phyloP scores from a whole-genome alignment of 1,140 invertebrate genomes.

The Phthorimaea operculella region DNA sequence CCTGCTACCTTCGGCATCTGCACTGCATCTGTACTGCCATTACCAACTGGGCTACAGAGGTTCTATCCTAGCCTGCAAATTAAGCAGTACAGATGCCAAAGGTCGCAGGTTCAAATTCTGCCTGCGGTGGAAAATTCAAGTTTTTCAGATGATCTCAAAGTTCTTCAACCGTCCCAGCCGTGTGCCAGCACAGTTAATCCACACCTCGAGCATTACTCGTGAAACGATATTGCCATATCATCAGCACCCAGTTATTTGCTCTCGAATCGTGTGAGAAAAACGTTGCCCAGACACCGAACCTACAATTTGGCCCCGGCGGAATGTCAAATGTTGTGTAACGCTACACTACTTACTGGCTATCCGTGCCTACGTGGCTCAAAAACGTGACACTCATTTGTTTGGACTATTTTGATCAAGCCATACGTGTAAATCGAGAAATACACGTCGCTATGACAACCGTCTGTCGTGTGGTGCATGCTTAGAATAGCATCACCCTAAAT shows the following conservation, averaged over 20 bases:
- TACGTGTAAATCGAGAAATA: too few species aligned
- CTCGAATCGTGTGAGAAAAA: conserved; percentile 59
- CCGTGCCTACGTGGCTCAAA: not conserved
- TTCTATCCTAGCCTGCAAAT: too few species aligned
- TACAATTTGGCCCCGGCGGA: conserved; percentile 41
- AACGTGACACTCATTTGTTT: conserved; percentile 3
- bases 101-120: too few species aligned
- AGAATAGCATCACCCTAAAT: too few species aligned
- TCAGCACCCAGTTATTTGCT: conserved; percentile 58
- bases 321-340: conserved; percentile 55
- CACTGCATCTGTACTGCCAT: too few species aligned
- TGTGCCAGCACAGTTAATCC: conserved; percentile 17
- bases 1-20: too few species aligned
- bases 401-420: not conserved
- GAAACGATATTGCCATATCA: conserved; percentile 51
- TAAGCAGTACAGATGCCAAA: too few species aligned
- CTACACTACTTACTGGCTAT: conserved; percentile 1
- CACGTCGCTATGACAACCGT: too few species aligned
- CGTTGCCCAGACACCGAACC: conserved; percentile 39
- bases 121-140: too few species aligned
- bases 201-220: conserved; percentile 31
- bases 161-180: conserved; percentile 7
- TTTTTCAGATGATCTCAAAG: not conserved
- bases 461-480: too few species aligned
- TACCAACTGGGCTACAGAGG: too few species aligned